These are phyloP conservation scores for Congeria kusceri DNA, from an alignment of 2,888 invertebrate genomes.

Conservation along the genomic window DNA sequence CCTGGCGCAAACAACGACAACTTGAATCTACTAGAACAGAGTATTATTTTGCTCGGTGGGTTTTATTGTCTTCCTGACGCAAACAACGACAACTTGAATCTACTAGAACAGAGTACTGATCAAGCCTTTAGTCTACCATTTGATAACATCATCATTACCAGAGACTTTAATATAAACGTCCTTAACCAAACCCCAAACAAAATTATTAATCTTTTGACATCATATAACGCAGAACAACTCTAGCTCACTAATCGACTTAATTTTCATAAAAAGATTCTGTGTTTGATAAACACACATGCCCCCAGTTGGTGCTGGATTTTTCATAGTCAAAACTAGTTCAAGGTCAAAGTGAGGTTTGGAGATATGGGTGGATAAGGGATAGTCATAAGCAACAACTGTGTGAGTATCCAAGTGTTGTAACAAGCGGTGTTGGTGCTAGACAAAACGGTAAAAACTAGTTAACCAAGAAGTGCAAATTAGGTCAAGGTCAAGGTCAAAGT, in stretches of 20 bases:
- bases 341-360: too few species aligned
- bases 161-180: not conserved
- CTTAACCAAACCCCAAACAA: not conserved
- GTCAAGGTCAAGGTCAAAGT: too few species aligned
- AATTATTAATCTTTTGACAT: not conserved
- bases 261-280: not conserved
- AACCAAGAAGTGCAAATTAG: too few species aligned
- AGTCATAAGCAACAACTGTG: too few species aligned
- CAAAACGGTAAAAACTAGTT: too few species aligned
- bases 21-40: not conserved
- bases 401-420: too few species aligned
- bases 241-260: not conserved
- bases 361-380: too few species aligned
- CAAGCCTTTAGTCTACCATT: not conserved
- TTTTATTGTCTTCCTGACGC: too few species aligned
- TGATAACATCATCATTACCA: not conserved
- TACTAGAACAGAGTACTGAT: too few species aligned
- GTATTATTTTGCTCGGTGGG: too few species aligned
- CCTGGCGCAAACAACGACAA: not conserved
- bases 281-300: not conserved
- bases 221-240: not conserved
- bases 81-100: too few species aligned
- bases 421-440: too few species aligned
- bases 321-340: not conserved
- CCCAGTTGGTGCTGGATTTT: not conserved